A percentile compares a stretch with the other conserved stretches of the same genome.
phyloP scores from a whole-genome alignment of 2,797 vertebrate genomes.

The Macropodus opercularis region DNA sequence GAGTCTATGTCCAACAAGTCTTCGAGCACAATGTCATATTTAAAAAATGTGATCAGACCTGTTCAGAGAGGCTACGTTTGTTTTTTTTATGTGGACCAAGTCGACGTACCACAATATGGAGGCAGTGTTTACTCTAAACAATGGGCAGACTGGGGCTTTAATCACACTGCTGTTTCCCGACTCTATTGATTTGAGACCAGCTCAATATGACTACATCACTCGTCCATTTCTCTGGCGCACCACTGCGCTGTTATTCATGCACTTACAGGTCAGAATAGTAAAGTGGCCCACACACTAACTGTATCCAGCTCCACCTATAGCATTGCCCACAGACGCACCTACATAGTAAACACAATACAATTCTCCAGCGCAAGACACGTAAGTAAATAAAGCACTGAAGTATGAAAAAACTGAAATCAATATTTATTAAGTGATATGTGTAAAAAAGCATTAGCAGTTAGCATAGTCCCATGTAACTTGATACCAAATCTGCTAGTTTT shows the following conservation, averaged over 20 bases:
- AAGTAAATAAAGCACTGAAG: conserved; percentile 81
- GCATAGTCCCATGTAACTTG: conserved; percentile 83
- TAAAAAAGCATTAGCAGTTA: conserved; percentile 84
- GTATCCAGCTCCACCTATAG: not conserved
- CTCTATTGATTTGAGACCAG: conserved; percentile 88
- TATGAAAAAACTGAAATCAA: conserved; percentile 93
- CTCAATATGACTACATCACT: conserved; percentile 90
- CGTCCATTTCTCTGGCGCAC: conserved; percentile 86
- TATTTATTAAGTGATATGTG: conserved; percentile 95
- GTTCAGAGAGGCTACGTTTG: conserved; percentile 50
- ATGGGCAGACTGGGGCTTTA: conserved; percentile 87
- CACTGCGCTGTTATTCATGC: conserved; percentile 86
- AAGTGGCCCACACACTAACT: conserved; percentile 33
- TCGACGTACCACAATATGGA: conserved; percentile 79
- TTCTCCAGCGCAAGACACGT: conserved; percentile 82
- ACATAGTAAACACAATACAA: conserved; percentile 15
- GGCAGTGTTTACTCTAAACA: conserved; percentile 80
- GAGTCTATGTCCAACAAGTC: conserved; percentile 10
- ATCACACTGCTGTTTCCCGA: conserved; percentile 84
- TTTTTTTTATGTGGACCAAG: conserved; percentile 80
- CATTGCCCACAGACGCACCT: conserved; percentile 13
- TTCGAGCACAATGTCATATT: not conserved
- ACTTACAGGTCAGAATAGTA: conserved; percentile 68
- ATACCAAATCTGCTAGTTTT: conserved; percentile 81
- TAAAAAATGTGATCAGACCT: not conserved